Base-by-base conservation (phyloP, 2,113 vertebrate genomes). In the Malurus melanocephalus region DNA sequence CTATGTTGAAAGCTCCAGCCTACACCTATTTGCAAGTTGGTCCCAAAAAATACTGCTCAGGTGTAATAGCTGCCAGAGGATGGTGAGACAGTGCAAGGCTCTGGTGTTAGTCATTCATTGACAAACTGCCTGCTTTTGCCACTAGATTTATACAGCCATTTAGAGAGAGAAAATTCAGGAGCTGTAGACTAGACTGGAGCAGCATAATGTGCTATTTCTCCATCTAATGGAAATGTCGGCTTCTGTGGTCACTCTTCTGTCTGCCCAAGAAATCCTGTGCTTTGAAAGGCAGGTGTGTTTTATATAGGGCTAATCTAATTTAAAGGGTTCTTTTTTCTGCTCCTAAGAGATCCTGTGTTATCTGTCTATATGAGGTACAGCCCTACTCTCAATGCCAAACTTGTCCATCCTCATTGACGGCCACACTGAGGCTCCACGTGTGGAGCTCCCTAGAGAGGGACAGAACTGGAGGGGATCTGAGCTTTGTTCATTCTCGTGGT, bases 211-310 rank as follows among this genome's bases (percentile, higher is more conserved):
- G 28, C 90, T 94, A 85, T 96, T 97, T 93, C 96, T 95, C 87
- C 65, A 79, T 88, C 94, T 97, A 97, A 98, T 98, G 96, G 96
- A 97, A 97, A 93, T 95, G 94, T 91, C 42, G 82, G 86, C 94
- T 94, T 91, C 95, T 71, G 90, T 94, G 57, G 61, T 33, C 65
- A 62, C 45, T 79, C 32, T 59, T 69, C 60, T 26, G 74, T 68
- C 61, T 57, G 49, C 62, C 73, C 51, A 62, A 27, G 73, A 62
- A 80, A 64, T 88, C 74, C 61, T 80, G 22, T 52, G 61, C 61
- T 40, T 88, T 79, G 69, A 81, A 79, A 51, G 53, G 32, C n/a
- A 52, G 17, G 1, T 4, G 1, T 66, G 38, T 57, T 90, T 81
- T 75, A 51, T 85, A 30, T 21, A 38, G 57, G 32, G 56, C 23